Conservation (phyloP, 2,888 invertebrate species). For the Epirrhoe alternata region DNA sequence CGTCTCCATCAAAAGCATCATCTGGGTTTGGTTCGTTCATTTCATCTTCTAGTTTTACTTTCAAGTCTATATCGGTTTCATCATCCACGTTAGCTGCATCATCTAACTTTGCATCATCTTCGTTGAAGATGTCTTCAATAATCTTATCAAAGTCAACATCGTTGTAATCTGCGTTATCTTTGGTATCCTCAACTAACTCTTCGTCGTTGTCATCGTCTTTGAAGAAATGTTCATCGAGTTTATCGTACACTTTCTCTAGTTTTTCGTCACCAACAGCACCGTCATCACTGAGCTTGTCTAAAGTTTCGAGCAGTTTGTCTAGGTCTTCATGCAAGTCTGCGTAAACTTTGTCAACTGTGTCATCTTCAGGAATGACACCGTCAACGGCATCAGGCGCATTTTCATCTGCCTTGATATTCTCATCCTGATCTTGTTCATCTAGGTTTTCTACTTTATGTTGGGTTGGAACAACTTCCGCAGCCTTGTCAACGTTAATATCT, state of each 20-base stretch:
- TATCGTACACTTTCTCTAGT: conserved; percentile 33
- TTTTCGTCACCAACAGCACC: conserved; percentile 37
- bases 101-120: conserved; percentile 33
- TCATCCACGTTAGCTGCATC: conserved; percentile 26
- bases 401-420: conserved; percentile 12
- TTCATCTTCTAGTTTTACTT: conserved; percentile 30
- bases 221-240: conserved; percentile 36
- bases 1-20: conserved; percentile 34
- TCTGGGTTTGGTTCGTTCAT: conserved; percentile 40
- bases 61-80: conserved; percentile 24
- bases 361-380: conserved; percentile 46
- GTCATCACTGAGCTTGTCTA: conserved; percentile 56
- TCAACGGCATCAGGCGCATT: conserved; percentile 31
- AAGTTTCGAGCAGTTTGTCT: conserved; percentile 59
- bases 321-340: conserved; percentile 64
- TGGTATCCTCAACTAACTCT: conserved; percentile 34
- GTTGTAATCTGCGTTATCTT: conserved; percentile 29
- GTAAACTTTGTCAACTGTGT: conserved; percentile 56
- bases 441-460: neutral
- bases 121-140: conserved; percentile 32
- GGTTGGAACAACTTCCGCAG: neutral
- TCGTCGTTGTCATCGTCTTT: conserved; percentile 30
- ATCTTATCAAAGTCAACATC: conserved; percentile 50
- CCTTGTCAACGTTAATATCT: neutral
- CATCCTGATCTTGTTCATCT: conserved; percentile 10